phyloP scores from a whole-genome alignment of 2,797 vertebrate genomes.

The Hypotaenidia okinawae region DNA sequence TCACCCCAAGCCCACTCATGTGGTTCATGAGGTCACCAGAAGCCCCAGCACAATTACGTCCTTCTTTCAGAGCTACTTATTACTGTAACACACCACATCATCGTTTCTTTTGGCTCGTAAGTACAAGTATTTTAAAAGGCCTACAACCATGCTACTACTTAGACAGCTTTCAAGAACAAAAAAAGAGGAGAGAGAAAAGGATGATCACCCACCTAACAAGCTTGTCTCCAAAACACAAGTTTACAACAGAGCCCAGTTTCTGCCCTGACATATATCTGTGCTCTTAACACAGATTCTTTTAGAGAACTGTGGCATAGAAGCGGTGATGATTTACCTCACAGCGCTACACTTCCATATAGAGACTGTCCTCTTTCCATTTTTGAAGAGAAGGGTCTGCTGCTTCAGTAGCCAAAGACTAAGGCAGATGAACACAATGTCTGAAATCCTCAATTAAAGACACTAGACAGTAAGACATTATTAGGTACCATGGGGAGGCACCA shows the following conservation, averaged over 20 bases:
- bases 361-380: background rate
- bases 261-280: rapidly evolving
- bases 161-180: background rate
- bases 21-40: slow-evolving; percentile 45
- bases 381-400: background rate
- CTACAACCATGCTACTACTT: background rate
- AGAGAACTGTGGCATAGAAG: background rate
- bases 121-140: background rate
- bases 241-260: background rate
- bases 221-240: background rate
- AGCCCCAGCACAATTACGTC: slow-evolving; percentile 26
- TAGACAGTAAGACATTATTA: background rate
- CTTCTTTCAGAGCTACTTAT: slow-evolving; percentile 12
- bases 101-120: background rate
- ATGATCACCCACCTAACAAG: background rate
- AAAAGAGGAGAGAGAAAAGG: background rate
- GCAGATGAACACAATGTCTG: background rate
- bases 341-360: background rate
- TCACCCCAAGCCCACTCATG: background rate
- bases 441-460: background rate
- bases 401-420: background rate
- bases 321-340: background rate
- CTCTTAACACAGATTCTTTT: background rate
- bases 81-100: slow-evolving; percentile 6
- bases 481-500: background rate